These are phyloP conservation scores for Lysandra coridon DNA, from an alignment of 2,888 invertebrate species.

Conservation along the genomic window DNA sequence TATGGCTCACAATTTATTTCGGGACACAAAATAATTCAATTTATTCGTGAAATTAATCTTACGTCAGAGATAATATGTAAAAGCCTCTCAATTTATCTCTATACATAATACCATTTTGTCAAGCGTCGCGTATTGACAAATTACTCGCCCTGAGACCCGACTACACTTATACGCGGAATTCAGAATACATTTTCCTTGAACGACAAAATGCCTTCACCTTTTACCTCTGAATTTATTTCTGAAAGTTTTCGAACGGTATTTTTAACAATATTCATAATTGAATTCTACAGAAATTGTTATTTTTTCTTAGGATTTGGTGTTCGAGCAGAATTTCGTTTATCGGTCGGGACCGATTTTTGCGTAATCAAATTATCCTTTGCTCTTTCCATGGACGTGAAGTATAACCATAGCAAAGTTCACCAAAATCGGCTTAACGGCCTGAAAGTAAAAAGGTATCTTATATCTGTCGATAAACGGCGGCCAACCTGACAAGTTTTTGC, in stretches of 20 bases:
- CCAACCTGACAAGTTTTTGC: too few relatives aligned
- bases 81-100: conserved; percentile 25
- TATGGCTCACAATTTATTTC: neutral
- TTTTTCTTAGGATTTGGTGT: too few relatives aligned
- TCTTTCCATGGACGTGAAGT: too few relatives aligned
- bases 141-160: neutral
- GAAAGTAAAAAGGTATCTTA: too few relatives aligned
- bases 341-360: too few relatives aligned
- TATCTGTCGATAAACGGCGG: too few relatives aligned
- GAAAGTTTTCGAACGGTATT: neutral
- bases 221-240: neutral
- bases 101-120: conserved; percentile 22
- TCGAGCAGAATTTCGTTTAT: too few relatives aligned
- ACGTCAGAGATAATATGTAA: conserved; percentile 17
- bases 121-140: conserved; percentile 26
- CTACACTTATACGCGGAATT: conserved; percentile 10
- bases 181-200: neutral
- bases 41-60: conserved; percentile 21
- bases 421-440: too few relatives aligned
- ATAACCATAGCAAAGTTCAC: too few relatives aligned
- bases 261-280: too few relatives aligned
- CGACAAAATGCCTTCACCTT: conserved; percentile 18
- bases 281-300: too few relatives aligned
- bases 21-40: conserved; percentile 9
- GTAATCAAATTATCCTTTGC: too few relatives aligned